Evolutionary conservation across 2,888 invertebrate species (phyloP).

Genomic region (Drosophila barbarae): DNA sequence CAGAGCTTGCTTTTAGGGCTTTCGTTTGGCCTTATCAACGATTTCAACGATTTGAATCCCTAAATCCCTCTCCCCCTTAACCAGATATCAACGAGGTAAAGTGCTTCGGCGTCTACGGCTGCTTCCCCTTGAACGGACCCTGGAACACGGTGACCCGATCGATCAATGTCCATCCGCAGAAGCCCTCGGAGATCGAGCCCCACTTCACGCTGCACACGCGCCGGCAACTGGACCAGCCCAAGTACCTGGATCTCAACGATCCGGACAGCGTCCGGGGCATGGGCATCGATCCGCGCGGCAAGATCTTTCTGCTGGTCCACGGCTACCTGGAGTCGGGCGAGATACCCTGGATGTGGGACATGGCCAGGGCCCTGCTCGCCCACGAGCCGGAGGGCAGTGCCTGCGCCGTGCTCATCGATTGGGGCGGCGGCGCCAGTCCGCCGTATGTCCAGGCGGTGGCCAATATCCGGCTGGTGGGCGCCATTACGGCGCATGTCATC

Average conservation of each 20-base stretch:
- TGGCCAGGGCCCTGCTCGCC: constrained; percentile 86
- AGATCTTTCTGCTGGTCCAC: constrained; percentile 89
- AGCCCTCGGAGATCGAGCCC: constrained; percentile 83
- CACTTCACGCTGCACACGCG: constrained; percentile 82
- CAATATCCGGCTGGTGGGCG: constrained; percentile 92
- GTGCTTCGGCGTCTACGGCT: constrained; percentile 90
- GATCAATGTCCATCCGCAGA: constrained; percentile 88
- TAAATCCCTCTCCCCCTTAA: too few species aligned
- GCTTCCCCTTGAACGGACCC: constrained; percentile 88
- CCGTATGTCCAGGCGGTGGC: constrained; percentile 96
- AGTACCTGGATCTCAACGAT: constrained; percentile 85
- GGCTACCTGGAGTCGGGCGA: constrained; percentile 92
- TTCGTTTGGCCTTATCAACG: too few species aligned
- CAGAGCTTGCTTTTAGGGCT: background rate
- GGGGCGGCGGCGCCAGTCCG: constrained; percentile 91
- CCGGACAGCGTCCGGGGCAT: constrained; percentile 83
- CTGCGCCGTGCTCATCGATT: constrained; percentile 90
- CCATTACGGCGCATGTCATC: constrained; percentile 88
- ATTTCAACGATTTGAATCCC: too few species aligned
- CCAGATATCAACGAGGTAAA: constrained; percentile 81
- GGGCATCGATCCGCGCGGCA: constrained; percentile 83
- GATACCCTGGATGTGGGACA: constrained; percentile 84
- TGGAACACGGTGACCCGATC: constrained; percentile 90
- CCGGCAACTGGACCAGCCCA: constrained; percentile 81
- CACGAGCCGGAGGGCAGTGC: constrained; percentile 84